Evolutionary conservation across 2,113 vertebrate species (phyloP).

Genomic region (Polyodon spathula): DNA sequence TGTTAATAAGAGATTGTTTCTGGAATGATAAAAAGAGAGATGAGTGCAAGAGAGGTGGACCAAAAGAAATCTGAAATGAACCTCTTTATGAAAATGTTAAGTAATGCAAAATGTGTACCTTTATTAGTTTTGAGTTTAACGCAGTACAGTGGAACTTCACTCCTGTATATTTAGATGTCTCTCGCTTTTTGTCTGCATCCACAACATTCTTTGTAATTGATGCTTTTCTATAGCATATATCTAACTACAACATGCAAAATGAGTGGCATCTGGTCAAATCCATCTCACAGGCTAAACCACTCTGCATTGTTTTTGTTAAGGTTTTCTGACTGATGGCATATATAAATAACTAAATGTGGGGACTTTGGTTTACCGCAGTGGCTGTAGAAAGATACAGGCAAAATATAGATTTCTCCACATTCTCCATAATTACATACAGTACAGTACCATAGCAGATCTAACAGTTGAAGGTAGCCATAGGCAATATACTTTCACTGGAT

Average conservation of each 20-base stretch:
- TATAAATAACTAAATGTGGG: constrained; percentile 8
- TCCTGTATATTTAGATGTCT: too few species aligned
- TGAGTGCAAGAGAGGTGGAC: not conserved
- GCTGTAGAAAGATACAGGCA: constrained; percentile 16
- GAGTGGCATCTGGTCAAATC: not conserved
- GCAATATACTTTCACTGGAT: too few species aligned
- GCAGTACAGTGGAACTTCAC: too few species aligned
- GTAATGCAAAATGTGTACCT: too few species aligned
- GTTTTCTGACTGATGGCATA: not conserved
- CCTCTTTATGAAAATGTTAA: not conserved
- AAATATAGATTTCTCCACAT: constrained; percentile 22
- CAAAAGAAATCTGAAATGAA: not conserved
- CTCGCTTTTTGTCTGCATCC: too few species aligned
- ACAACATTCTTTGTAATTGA: too few species aligned
- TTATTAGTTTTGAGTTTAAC: too few species aligned
- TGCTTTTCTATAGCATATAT: too few species aligned
- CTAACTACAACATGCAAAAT: too few species aligned
- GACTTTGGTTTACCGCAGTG: constrained; percentile 12
- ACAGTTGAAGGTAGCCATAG: not conserved
- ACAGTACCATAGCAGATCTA: not conserved
- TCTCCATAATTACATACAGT: constrained; percentile 34
- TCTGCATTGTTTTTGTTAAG: not conserved
- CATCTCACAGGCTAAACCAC: not conserved
- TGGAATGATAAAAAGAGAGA: not conserved
- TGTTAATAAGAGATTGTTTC: not conserved